Percentiles rank a stretch among this genome's conserved stretches.
These are phyloP conservation scores for Habropoda laboriosa DNA, from an alignment of 1,140 invertebrate genomes.

Conservation along the genomic window DNA sequence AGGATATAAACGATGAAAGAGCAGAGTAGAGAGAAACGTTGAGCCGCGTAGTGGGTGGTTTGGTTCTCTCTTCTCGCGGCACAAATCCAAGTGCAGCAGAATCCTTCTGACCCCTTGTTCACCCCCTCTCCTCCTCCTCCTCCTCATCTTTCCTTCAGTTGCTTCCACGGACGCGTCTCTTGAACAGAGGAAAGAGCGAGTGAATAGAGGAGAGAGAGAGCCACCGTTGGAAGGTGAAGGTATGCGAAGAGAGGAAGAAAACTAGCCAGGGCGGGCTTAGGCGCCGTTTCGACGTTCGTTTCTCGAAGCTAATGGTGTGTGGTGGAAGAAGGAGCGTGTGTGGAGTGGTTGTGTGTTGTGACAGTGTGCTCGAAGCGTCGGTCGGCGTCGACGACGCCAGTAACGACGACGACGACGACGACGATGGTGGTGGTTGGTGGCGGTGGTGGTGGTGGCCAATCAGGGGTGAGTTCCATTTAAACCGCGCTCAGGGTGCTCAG, in stretches of 20 bases:
- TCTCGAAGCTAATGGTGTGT: conserved; percentile 26
- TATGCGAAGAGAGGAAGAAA: conserved; percentile 62
- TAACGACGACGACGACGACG: neutral
- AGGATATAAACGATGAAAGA: conserved; percentile 44
- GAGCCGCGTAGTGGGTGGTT: neutral
- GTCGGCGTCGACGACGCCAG: conserved; percentile 3
- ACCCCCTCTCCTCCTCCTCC: neutral
- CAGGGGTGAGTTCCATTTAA: conserved; percentile 79
- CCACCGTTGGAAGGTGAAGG: conserved; percentile 55
- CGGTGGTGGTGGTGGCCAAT: conserved; percentile 70
- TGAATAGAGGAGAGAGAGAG: no score
- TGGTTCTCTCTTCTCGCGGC: conserved; percentile 50
- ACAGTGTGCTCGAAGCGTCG: conserved; percentile 16
- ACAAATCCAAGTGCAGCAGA: conserved; percentile 73
- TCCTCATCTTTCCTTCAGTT: neutral
- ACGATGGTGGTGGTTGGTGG: neutral
- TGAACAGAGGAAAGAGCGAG: conserved; percentile 6
- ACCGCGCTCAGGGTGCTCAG: conserved; percentile 67
- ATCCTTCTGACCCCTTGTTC: conserved; percentile 70
- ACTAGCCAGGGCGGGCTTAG: conserved; percentile 47
- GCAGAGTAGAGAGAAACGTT: neutral
- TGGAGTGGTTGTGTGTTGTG: conserved; percentile 23
- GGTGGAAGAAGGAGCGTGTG: neutral
- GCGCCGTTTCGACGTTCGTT: conserved; percentile 41
- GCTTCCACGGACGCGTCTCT: conserved; percentile 13